Base-by-base conservation (phyloP, 1,140 invertebrate species). In the Drosophila watanabei region DNA sequence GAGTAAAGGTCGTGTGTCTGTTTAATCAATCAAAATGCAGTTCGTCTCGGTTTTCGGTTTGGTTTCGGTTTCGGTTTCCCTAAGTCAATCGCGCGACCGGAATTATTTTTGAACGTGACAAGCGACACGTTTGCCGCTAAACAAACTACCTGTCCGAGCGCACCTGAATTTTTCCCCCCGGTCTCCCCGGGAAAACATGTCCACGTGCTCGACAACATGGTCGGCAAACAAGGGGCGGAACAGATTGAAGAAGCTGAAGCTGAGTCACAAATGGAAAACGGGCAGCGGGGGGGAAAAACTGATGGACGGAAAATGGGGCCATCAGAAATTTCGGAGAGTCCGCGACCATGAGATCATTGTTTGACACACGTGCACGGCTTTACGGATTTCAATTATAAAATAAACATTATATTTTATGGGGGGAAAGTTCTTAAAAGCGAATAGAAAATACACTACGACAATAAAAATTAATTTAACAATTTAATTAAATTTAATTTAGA, bases 21-120 rank as follows among this genome's bases (percentile, higher is more conserved):
- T 75, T 87, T 75, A 88, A 87, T 87, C 84, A 88, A 88, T 87
- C 84, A 87, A 80, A 78, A 39, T 65, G 60, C 72, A 65, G 63
- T 60, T 59, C 56, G 62, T 61, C 56, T 79, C 64, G 61, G 64
- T 70, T 63, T 63, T 30, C 48, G 51, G 66, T 59, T 43, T 11
- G 57, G 63, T 62, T 43, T 14, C 39, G 57, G 63, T 62, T 43
- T 14, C 39, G 54, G 28, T 14, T 48, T 39, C 45, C 24, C 59
- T 48, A 41, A 41, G 49, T 43, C 35, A 28, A 48, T 48, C 13
- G 16, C 13, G 61, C 18, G 59, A 28, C 7, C 20, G 39, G 33
- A 66, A 66, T 63, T 77, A 65, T 69, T 59, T 78, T 78, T 48
- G 62, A 83, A 80, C 71, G 76, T 79, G 76, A 41, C 56, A 46